Conservation (phyloP, 2,888 invertebrate species). For the Mesopsocus fuscifrons region DNA sequence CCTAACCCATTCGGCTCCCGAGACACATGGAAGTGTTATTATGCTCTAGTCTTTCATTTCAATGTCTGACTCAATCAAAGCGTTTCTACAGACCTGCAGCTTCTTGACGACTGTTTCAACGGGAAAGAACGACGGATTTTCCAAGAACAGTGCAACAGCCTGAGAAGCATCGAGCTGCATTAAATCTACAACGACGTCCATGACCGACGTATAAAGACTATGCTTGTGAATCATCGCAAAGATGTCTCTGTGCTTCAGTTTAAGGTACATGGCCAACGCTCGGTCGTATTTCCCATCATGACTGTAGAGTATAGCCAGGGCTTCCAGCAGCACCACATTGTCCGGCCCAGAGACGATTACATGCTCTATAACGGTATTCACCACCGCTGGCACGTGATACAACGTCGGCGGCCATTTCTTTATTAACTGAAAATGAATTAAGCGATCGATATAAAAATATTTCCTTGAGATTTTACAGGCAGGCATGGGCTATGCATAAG, state of each 20-base stretch:
- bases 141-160: constrained; percentile 63
- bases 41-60: no score
- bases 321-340: constrained; percentile 59
- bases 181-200: constrained; percentile 69
- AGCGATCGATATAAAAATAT: constrained; percentile 5
- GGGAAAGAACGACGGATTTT: constrained; percentile 33
- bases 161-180: constrained; percentile 72
- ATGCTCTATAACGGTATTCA: constrained; percentile 70
- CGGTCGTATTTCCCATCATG: constrained; percentile 78
- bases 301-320: constrained; percentile 74
- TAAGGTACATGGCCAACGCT: constrained; percentile 76
- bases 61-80: no score
- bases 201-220: constrained; percentile 61
- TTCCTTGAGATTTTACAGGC: no score
- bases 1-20: no score
- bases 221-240: constrained; percentile 73
- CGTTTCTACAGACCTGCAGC: constrained; percentile 33
- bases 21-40: no score
- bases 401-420: constrained; percentile 75
- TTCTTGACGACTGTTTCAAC: constrained; percentile 66
- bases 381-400: constrained; percentile 65
- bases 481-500: no score
- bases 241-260: constrained; percentile 73
- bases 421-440: constrained; percentile 33
- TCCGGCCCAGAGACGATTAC: constrained; percentile 42